A percentile compares a stretch with the other conserved stretches of the same genome.
Conservation (phyloP, 1,140 invertebrate species). For the Megathymus violae region DNA sequence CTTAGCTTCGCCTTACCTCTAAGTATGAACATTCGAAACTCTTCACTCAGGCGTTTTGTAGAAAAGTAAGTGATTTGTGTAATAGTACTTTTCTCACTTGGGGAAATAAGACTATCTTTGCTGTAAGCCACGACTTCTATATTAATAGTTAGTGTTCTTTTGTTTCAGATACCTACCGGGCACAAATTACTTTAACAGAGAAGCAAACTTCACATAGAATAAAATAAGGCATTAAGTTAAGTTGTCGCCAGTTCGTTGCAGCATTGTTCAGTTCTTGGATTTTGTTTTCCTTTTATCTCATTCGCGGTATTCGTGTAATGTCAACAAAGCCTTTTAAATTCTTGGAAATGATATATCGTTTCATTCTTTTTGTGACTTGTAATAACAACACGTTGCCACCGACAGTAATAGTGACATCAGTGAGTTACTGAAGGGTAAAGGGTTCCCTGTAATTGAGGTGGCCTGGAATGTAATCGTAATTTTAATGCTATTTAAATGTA, state of each 20-base stretch:
- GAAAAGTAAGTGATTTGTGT: not conserved
- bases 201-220: not conserved
- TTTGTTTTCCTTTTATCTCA: not conserved
- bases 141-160: not conserved
- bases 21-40: not conserved
- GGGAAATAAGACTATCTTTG: not conserved
- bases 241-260: not conserved
- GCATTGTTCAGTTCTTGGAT: not conserved
- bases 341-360: too few relatives aligned
- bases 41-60: not conserved
- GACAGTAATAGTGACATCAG: too few relatives aligned
- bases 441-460: too few relatives aligned
- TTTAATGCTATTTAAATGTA: too few relatives aligned
- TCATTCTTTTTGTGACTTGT: too few relatives aligned
- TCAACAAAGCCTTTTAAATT: constrained; percentile 6
- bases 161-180: not conserved
- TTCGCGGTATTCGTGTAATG: not conserved
- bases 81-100: not conserved
- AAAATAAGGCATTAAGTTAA: not conserved
- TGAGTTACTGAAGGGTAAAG: too few relatives aligned
- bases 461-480: too few relatives aligned
- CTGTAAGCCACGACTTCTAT: not conserved
- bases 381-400: too few relatives aligned
- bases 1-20: not conserved
- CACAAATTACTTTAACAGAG: not conserved